Evolutionary conservation across 2,113 vertebrate genomes (phyloP), one percentile per base, ranked within the genome.

Genomic region (Neolamprologus longior): DNA sequence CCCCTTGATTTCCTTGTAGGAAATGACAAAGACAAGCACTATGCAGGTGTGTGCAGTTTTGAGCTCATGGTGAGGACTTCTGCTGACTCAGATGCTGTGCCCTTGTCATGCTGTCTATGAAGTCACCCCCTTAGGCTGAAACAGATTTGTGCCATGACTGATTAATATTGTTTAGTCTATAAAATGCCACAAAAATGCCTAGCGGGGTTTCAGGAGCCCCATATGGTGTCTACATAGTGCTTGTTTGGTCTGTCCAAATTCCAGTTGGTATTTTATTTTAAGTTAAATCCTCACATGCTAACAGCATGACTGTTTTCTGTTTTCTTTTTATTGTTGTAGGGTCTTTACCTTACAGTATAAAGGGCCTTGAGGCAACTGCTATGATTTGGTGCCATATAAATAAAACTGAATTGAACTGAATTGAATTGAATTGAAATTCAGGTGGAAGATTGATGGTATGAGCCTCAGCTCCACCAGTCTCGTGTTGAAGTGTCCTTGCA

Each of bases 81-180:
- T 92, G 94, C 91, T 88, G 92, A 94, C 87, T 93, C 91, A 92
- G 91, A 87, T 28, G 63, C 68, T 26, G 35, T 91, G 86, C 24
- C 89, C 90, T 88, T 88, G 86, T 88, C 58, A 42, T 53, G 6
- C 61, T 15, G 24, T 54, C 17, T 63, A 15, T 81, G 15, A 55
- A 66, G 66, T 81, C 66, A 13, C 86, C 52, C 28, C 7, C 17
- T 54, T 4, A 66, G 21, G 50, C 71, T 52, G 82, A 26, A 42
- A 47, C 40, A 73, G 33, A 55, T 15, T 15, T 47, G 45, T 35
- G 21, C 79, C 10, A 35, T 82, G 12, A 28, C 7, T 58, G 9
- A 37, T 42, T 63, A 11, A 21, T 81, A 31, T 19, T 55, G 4
- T 87, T 52, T 45, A 15, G n/a, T 58, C 57, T 45, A 26, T 17